Conservation (phyloP, 2,113 vertebrate genomes). For the Taurulus bubalis region DNA sequence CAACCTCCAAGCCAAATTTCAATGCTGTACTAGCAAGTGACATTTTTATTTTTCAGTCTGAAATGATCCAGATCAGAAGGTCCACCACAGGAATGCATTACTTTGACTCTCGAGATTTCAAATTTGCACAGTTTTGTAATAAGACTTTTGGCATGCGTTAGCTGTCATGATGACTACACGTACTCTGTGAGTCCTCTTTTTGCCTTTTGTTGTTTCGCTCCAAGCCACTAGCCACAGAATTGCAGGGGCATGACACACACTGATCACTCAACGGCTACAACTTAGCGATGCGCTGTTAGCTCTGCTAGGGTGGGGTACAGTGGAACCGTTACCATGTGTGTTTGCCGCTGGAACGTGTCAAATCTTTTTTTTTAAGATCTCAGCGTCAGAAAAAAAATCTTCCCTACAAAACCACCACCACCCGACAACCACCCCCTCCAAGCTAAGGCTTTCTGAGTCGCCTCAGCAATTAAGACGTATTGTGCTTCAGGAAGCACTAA, state of each 20-base stretch:
- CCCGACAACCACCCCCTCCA: slow-evolving; percentile 3
- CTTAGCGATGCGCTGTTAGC: slow-evolving; percentile 36
- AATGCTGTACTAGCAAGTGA: background rate
- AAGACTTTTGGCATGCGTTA: slow-evolving; percentile 26
- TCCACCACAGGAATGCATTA: slow-evolving; percentile 39
- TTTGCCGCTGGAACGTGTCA: slow-evolving; percentile 57
- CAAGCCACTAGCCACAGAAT: slow-evolving; percentile 68
- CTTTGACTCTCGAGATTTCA: slow-evolving; percentile 4
- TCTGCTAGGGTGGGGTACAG: slow-evolving; percentile 44
- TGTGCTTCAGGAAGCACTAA: slow-evolving; percentile 35
- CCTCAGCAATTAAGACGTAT: slow-evolving; percentile 33
- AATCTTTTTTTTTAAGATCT: slow-evolving; percentile 48
- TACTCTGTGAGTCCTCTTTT: slow-evolving; percentile 51
- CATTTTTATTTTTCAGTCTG: slow-evolving; percentile 2
- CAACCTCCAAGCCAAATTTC: background rate
- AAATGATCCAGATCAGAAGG: slow-evolving; percentile 45
- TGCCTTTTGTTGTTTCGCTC: slow-evolving; percentile 64
- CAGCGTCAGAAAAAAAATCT: slow-evolving; percentile 27
- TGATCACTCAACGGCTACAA: slow-evolving; percentile 51
- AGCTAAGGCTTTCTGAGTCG: slow-evolving; percentile 16
- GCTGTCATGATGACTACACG: slow-evolving; percentile 52
- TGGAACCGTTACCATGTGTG: slow-evolving; percentile 67
- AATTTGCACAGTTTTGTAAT: slow-evolving; percentile 38
- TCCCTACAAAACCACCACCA: slow-evolving; percentile 28
- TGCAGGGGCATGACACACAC: slow-evolving; percentile 56